A percentile compares a stretch with the other conserved stretches of the same genome.
phyloP scores from a whole-genome alignment of 1,140 invertebrate genomes.

The Lepidotrigona ventralis region DNA sequence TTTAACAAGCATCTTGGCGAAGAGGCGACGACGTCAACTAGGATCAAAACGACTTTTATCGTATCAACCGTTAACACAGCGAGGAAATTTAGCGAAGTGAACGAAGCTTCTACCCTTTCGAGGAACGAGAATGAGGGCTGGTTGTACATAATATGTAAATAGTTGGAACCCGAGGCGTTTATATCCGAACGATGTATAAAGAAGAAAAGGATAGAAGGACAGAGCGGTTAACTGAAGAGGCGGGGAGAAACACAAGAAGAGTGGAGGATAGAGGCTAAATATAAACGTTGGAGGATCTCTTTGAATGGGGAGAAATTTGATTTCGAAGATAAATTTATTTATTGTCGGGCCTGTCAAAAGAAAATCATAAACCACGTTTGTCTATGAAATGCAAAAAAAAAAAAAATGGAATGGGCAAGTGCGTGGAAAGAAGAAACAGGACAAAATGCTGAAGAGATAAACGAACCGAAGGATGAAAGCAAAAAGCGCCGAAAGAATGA shows the following conservation, averaged over 20 bases:
- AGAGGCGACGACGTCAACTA: neutral
- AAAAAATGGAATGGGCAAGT: neutral
- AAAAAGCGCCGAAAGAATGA: constrained; percentile 50
- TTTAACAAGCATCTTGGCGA: neutral
- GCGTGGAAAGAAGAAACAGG: neutral
- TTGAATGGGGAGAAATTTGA: constrained; percentile 52
- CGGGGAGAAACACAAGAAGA: neutral
- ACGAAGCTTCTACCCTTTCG: neutral
- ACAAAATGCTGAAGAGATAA: neutral
- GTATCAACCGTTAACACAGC: neutral
- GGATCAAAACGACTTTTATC: constrained; percentile 12
- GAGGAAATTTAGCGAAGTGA: constrained; percentile 20
- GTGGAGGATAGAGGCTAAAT: neutral
- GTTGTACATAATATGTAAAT: constrained; percentile 31
- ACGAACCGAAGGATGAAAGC: constrained; percentile 37
- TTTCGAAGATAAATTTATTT: constrained; percentile 39
- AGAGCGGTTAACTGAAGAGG: neutral
- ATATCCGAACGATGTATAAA: constrained; percentile 12
- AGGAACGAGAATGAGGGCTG: neutral
- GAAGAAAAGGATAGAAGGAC: constrained; percentile 20
- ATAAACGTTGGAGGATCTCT: constrained; percentile 16
- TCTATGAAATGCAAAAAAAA: neutral
- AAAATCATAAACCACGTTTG: neutral
- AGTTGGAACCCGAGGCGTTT: constrained; percentile 38
- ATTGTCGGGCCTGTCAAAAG: neutral